Evolutionary conservation across 2,888 invertebrate species (phyloP).

Genomic region (Periphyllus acericola): DNA sequence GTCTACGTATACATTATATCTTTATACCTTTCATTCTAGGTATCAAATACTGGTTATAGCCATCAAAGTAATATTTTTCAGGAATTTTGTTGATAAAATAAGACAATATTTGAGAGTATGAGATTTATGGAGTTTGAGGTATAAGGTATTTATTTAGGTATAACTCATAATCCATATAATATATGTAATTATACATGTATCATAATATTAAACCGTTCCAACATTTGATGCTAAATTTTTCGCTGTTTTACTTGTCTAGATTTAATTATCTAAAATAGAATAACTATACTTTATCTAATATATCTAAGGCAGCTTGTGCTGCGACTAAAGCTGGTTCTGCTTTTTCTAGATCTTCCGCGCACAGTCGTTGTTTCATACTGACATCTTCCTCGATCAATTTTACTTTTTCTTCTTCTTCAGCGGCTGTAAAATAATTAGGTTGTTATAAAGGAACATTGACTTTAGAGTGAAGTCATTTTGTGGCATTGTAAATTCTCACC

Average conservation of each 20-base stretch:
- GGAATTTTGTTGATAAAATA: too few relatives aligned
- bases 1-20: neutral
- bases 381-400: conserved; percentile 90
- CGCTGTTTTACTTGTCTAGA: neutral
- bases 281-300: conserved; percentile 79
- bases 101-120: too few relatives aligned
- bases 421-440: conserved; percentile 68
- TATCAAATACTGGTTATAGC: too few relatives aligned
- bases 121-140: too few relatives aligned
- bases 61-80: too few relatives aligned
- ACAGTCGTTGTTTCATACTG: conserved; percentile 83
- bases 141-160: too few relatives aligned
- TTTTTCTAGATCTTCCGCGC: conserved; percentile 87
- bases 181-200: too few relatives aligned
- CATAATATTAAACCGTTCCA: too few relatives aligned
- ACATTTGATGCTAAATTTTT: neutral
- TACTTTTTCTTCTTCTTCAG: conserved; percentile 90
- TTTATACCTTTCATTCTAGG: too few relatives aligned
- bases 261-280: neutral
- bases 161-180: too few relatives aligned
- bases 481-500: conserved; percentile 55
- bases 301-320: conserved; percentile 90
- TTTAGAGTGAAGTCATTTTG: neutral
- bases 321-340: conserved; percentile 91
- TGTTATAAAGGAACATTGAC: neutral